Evolutionary conservation across 2,888 invertebrate species (phyloP).

Genomic region (Venustoraphidia nigricollis): DNA sequence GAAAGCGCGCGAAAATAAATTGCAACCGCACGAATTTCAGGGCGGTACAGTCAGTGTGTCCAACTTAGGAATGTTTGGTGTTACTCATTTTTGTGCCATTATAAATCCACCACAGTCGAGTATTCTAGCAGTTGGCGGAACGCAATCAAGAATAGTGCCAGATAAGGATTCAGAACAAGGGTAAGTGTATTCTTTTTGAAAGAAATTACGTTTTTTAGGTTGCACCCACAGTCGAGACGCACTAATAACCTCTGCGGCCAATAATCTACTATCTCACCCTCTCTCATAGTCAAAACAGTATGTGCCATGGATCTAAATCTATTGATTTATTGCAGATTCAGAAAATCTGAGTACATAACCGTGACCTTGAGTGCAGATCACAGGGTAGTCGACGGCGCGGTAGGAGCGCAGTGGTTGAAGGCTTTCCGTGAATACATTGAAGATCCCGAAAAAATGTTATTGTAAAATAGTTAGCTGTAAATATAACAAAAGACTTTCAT

Average conservation of each 20-base stretch:
- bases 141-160: slow-evolving; percentile 56
- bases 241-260: too few relatives aligned
- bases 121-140: slow-evolving; percentile 81
- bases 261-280: too few relatives aligned
- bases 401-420: slow-evolving; percentile 91
- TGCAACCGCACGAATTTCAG: slow-evolving; percentile 90
- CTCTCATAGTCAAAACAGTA: too few relatives aligned
- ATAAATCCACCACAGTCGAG: slow-evolving; percentile 94
- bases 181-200: neutral
- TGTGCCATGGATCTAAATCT: neutral
- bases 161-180: slow-evolving; percentile 32
- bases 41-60: slow-evolving; percentile 92
- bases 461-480: slow-evolving; percentile 36
- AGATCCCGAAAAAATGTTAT: slow-evolving; percentile 85
- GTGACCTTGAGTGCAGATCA: slow-evolving; percentile 96
- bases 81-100: slow-evolving; percentile 81
- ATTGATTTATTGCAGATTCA: slow-evolving; percentile 41
- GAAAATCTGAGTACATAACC: slow-evolving; percentile 57
- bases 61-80: slow-evolving; percentile 88
- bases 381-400: slow-evolving; percentile 93
- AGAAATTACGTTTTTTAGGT: neutral
- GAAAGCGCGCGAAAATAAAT: slow-evolving; percentile 76
- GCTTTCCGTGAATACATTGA: slow-evolving; percentile 80
- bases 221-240: neutral
- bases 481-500: neutral